phyloP scores from a whole-genome alignment of 2,888 invertebrate species.

The Cheilosia grossa region DNA sequence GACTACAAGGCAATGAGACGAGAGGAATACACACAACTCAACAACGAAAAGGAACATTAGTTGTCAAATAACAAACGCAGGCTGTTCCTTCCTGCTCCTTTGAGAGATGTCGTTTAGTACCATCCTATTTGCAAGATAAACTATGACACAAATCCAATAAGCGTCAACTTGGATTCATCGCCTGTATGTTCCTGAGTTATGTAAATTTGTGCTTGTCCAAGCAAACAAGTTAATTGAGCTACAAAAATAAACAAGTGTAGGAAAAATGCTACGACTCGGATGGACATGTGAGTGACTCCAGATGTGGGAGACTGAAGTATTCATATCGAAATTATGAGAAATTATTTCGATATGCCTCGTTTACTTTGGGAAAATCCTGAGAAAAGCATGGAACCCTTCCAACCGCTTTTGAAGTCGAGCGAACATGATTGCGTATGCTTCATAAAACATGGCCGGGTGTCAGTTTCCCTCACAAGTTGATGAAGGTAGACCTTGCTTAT shows the following conservation, averaged over 20 bases:
- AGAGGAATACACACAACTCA: not conserved
- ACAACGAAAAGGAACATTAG: slow-evolving; percentile 9
- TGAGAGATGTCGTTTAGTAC: not conserved
- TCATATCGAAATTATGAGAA: not conserved
- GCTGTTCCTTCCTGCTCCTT: not conserved
- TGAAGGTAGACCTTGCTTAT: no score
- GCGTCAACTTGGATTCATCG: slow-evolving; percentile 21
- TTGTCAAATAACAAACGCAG: slow-evolving; percentile 3
- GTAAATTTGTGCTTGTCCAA: slow-evolving; percentile 19
- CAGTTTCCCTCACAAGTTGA: no score
- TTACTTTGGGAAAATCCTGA: not conserved
- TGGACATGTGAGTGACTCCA: not conserved
- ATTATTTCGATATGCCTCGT: not conserved
- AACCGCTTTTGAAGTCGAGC: no score
- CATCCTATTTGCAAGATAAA: slow-evolving; percentile 7
- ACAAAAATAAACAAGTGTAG: not conserved
- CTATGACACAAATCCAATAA: slow-evolving; percentile 6
- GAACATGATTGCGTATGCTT: no score
- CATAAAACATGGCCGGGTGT: no score
- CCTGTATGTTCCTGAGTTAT: not conserved
- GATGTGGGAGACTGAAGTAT: not conserved
- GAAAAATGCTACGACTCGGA: not conserved
- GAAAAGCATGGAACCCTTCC: no score
- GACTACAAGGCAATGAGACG: not conserved
- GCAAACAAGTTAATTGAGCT: slow-evolving; percentile 32